Percentiles rank a stretch among this genome's conserved stretches.
phyloP scores from a whole-genome alignment of 2,888 invertebrate species.

The Gerosis bhagava region DNA sequence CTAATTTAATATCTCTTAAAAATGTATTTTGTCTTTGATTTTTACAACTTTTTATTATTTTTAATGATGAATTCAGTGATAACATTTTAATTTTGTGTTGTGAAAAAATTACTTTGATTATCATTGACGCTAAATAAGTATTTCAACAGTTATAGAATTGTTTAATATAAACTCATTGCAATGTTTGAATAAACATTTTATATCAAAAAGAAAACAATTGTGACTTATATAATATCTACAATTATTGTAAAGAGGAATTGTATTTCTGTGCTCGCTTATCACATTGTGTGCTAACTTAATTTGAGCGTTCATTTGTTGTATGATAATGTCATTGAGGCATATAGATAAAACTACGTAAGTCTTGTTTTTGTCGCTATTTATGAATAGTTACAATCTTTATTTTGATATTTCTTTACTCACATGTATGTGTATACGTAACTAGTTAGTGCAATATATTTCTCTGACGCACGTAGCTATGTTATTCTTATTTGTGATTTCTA shows the following conservation, averaged over 20 bases:
- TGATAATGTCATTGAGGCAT: conserved; percentile 19
- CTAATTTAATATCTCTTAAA: too few relatives aligned
- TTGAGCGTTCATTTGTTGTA: conserved; percentile 19
- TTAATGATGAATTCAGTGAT: too few relatives aligned
- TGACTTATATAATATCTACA: conserved; percentile 18
- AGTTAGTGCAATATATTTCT: conserved; percentile 3
- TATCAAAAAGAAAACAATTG: conserved; percentile 16
- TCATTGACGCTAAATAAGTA: too few relatives aligned
- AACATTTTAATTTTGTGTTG: too few relatives aligned
- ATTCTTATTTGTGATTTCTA: neutral
- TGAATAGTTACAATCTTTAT: neutral
- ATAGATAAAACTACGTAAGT: conserved; percentile 23
- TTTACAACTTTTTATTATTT: too few relatives aligned
- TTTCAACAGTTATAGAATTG: too few relatives aligned
- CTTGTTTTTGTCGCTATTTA: conserved; percentile 21
- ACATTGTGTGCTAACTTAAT: conserved; percentile 21
- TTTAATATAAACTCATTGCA: too few relatives aligned
- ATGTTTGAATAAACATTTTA: conserved; percentile 5
- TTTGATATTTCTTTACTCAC: neutral
- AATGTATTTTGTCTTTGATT: too few relatives aligned
- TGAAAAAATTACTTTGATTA: too few relatives aligned
- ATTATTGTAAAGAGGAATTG: conserved; percentile 6
- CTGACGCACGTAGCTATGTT: conserved; percentile 8
- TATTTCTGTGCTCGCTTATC: conserved; percentile 19
- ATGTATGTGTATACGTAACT: neutral